Percentiles rank a stretch among this genome's conserved stretches.
These are phyloP conservation scores for Pogonomyrmex californicus DNA, from an alignment of 1,140 invertebrate genomes.

Conservation along the genomic window DNA sequence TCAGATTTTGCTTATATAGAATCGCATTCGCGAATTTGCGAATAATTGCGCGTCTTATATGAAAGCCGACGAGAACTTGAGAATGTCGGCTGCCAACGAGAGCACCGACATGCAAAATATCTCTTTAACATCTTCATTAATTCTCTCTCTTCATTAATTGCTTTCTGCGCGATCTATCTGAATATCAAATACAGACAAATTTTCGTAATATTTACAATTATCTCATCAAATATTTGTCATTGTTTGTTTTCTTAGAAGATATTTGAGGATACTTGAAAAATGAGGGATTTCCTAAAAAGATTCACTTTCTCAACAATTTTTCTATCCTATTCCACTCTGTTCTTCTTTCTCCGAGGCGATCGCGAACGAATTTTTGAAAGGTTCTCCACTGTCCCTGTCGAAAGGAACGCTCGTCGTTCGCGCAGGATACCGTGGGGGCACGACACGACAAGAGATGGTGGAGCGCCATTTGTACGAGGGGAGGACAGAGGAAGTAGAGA, in stretches of 20 bases:
- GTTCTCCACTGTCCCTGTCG: not conserved
- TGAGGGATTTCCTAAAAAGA: not conserved
- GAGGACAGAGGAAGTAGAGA: conserved; percentile 55
- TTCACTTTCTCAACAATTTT: not conserved
- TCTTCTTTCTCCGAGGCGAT: not conserved
- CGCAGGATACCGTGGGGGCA: conserved; percentile 63
- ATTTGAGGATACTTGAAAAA: not conserved
- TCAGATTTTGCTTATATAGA: conserved; percentile 36
- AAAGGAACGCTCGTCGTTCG: conserved; percentile 43
- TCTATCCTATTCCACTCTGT: too few relatives aligned
- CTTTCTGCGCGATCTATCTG: not conserved
- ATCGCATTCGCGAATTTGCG: conserved; percentile 15
- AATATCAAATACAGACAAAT: not conserved
- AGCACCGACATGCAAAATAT: not conserved
- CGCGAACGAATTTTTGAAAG: conserved; percentile 24
- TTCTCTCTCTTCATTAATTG: not conserved
- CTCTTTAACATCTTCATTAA: not conserved
- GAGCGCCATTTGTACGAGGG: conserved; percentile 66
- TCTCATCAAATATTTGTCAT: not conserved
- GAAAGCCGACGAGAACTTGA: conserved; percentile 12
- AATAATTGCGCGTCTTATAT: conserved; percentile 21
- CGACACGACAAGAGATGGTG: conserved; percentile 65
- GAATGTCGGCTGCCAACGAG: conserved; percentile 4
- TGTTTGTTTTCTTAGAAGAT: not conserved
- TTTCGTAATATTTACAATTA: not conserved